Conservation (phyloP, 2,888 invertebrate species). For the Eudemis profundana region DNA sequence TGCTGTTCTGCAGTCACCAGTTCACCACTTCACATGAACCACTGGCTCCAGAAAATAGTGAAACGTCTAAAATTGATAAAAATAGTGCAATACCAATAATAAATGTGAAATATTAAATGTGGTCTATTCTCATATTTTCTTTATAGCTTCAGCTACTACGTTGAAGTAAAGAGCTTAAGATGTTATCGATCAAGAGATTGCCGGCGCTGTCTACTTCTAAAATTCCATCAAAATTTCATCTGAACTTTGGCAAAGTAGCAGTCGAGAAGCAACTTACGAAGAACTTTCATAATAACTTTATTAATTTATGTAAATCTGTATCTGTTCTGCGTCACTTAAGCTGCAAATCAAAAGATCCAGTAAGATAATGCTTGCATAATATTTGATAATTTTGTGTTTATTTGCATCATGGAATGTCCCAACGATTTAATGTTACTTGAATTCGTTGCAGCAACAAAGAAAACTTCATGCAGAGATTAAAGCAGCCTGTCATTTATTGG, state of each 20-base stretch:
- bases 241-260: slow-evolving; percentile 55
- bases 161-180: slow-evolving; percentile 48
- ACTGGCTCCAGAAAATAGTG: too few relatives aligned
- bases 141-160: neutral
- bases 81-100: too few relatives aligned
- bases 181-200: slow-evolving; percentile 74
- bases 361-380: slow-evolving; percentile 55
- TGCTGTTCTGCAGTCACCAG: too few relatives aligned
- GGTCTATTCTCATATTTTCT: neutral
- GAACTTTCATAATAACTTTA: slow-evolving; percentile 57
- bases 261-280: slow-evolving; percentile 62
- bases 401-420: too few relatives aligned
- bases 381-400: slow-evolving; percentile 47
- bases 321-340: slow-evolving; percentile 68
- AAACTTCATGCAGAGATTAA: slow-evolving; percentile 82
- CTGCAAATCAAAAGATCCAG: slow-evolving; percentile 65
- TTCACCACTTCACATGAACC: too few relatives aligned
- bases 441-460: slow-evolving; percentile 59
- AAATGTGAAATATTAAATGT: neutral
- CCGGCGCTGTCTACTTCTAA: slow-evolving; percentile 68
- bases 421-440: neutral
- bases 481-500: slow-evolving; percentile 82
- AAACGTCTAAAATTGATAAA: too few relatives aligned
- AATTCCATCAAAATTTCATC: slow-evolving; percentile 64
- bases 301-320: slow-evolving; percentile 70